Evolutionary conservation across 2,797 vertebrate genomes (phyloP), one percentile per base, ranked within the genome.

Genomic region (Sebastes cheni): DNA sequence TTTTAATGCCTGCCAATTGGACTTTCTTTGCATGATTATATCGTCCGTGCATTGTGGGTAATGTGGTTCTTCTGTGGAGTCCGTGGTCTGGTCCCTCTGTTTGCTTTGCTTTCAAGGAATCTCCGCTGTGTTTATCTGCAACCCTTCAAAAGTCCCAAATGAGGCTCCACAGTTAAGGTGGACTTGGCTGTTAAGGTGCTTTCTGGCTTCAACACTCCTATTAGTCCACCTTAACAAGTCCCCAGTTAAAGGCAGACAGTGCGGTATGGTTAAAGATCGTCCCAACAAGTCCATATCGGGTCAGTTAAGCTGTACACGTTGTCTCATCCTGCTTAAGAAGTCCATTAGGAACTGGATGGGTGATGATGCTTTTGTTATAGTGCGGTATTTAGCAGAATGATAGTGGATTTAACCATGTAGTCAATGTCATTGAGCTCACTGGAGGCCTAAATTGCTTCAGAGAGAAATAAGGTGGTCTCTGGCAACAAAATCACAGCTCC

Each of bases 291-390:
- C 72, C 79, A 36, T 34, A 70, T 80, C 8, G 5, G 22, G 22
- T 70, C 86, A 61, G 39, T 88, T 77, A 8, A 67, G 84, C 88
- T 92, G 90, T 90, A 90, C 90, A 90, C 80, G 3, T 80, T 25
- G 72, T 82, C 74, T 86, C 34, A 64, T 81, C 67, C 67, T 68
- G 67, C 65, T 71, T 60, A 8, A 39, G 55, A 27, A 78, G 82
- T 87, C 84, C 50, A 13, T 60, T 50, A 67, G 61, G 42, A 80
- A 52, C 50, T 25, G 50, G 16, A 32, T 77, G 77, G 64, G 42
- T 50, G 79, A 62, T 2, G 7, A 23, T 30, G 72, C 55, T 59
- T 59, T 78, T 25, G 39, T 77, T 75, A 84, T 25, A 77, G 64
- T 73, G 78, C 6, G 25, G 59, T 52, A 64, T 81, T 69, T 71